Conservation (phyloP, 2,797 vertebrate genomes). For the Falco cherrug region DNA sequence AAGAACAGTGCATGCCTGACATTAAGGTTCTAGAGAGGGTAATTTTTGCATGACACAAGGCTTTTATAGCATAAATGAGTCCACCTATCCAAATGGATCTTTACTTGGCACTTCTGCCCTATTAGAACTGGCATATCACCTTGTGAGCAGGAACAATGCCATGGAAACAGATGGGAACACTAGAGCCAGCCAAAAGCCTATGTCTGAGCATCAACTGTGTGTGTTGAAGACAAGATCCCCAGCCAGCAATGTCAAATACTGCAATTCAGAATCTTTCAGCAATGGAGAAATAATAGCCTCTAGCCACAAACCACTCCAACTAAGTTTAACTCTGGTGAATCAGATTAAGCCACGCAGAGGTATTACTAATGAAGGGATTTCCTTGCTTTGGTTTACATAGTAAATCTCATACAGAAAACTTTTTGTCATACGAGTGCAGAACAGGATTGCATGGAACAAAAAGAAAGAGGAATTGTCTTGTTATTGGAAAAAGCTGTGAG, state of each 20-base stretch:
- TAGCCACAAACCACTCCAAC: not conserved
- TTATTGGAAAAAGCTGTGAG: not conserved
- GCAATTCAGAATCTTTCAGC: not conserved
- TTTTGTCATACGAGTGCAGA: not conserved
- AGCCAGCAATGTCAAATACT: constrained; percentile 3
- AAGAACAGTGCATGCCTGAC: not conserved
- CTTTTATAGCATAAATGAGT: not conserved
- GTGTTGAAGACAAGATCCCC: constrained; percentile 31
- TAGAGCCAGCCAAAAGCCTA: not conserved
- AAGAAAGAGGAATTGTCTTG: not conserved
- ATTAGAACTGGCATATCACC: constrained; percentile 24
- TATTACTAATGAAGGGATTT: not conserved
- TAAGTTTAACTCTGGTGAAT: not conserved
- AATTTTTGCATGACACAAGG: not conserved
- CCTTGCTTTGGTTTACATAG: not conserved
- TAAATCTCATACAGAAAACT: not conserved
- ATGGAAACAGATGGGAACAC: constrained; percentile 62
- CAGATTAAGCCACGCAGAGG: not conserved
- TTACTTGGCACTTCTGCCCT: constrained; percentile 10
- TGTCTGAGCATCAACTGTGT: constrained; percentile 42
- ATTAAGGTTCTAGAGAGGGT: not conserved
- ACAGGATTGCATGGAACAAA: not conserved
- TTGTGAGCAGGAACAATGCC: constrained; percentile 54
- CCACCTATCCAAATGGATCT: not conserved
- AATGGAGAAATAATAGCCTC: not conserved